phyloP scores from a whole-genome alignment of 2,888 invertebrate genomes.

The Aproaerema taeniolella region DNA sequence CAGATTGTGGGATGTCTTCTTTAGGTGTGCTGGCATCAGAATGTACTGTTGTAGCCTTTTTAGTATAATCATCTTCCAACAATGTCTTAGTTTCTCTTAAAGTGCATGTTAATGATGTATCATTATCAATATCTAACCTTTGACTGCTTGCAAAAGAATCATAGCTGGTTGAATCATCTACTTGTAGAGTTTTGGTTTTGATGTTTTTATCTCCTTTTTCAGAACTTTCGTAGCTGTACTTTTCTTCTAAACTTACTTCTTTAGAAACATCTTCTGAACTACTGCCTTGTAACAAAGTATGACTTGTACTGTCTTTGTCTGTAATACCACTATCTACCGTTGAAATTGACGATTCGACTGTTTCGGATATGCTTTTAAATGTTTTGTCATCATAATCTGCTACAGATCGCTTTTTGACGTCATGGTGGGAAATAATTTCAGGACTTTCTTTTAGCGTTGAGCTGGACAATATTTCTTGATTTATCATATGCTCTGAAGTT shows the following conservation, averaged over 20 bases:
- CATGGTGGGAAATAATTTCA: constrained; percentile 25
- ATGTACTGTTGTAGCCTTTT: constrained; percentile 17
- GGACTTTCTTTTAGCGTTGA: constrained; percentile 24
- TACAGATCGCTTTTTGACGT: constrained; percentile 24
- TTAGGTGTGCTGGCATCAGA: constrained; percentile 31
- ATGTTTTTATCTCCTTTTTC: constrained; percentile 49
- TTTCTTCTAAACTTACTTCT: constrained; percentile 65
- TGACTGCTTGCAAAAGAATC: too few species aligned
- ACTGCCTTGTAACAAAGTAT: constrained; percentile 39
- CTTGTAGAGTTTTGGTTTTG: constrained; percentile 12
- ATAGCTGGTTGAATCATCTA: constrained; percentile 22
- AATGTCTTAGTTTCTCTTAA: constrained; percentile 27
- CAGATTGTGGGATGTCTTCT: constrained; percentile 40
- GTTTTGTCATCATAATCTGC: constrained; percentile 14
- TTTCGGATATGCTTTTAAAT: constrained; percentile 13
- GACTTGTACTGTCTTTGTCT: constrained; percentile 35
- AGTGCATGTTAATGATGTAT: constrained; percentile 25
- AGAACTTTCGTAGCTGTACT: constrained; percentile 57
- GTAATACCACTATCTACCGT: constrained; percentile 37
- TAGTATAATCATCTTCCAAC: constrained; percentile 16
- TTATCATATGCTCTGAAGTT: constrained; percentile 34
- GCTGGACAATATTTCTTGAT: constrained; percentile 30
- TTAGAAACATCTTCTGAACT: constrained; percentile 65
- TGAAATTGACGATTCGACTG: constrained; percentile 29
- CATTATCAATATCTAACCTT: too few species aligned